Evolutionary conservation across 2,113 vertebrate genomes (phyloP), one percentile per base, ranked within the genome.

Genomic region (Cynopterus brachyotis): DNA sequence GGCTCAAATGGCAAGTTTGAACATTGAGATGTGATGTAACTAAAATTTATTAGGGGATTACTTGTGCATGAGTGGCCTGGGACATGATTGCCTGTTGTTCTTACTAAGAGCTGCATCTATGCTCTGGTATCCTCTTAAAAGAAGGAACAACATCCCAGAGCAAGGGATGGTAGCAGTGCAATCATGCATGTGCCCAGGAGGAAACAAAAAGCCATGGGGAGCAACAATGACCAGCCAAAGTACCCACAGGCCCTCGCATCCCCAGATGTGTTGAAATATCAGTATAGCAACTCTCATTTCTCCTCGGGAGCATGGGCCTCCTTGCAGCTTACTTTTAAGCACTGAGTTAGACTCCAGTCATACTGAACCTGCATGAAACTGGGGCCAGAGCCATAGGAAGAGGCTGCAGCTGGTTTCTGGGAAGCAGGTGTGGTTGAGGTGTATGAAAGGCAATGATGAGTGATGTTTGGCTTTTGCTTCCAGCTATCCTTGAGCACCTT

Each of bases 181-280:
- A 70, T 45, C 22, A 32, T 60, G n/a, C 42, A 15, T 0, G 9
- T 45, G 13, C 16, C 35, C 26, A 16, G 10, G 37, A 57, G 10
- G 45, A n/a, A 85, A 37, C 2, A 32, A 75, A 73, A 80, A 55
- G 40, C 9, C 13, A 2, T 0, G 10, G 35, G 9, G 59, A 66
- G 16, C 35, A 5, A 28, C 0, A 2, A 15, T 57, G 55, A 42
- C 32, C 78, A 55, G 62, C 26, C 62, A 20, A 16, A 9, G 19
- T 3, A 9, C 22, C 16, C 22, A 5, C 1, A 6, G 37, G 47
- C 50, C 45, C 9, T 30, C 0, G 0, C 28, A 45, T 55, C 24
- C 10, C 20, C 6, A 2, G 50, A 10, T 26, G 3, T 24, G 7
- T 6, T 32, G 57, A 79, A 32, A 55, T 45, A 28, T n/a, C 47